Base-by-base conservation (phyloP, 2,113 vertebrate species). In the Ctenodactylus gundi region DNA sequence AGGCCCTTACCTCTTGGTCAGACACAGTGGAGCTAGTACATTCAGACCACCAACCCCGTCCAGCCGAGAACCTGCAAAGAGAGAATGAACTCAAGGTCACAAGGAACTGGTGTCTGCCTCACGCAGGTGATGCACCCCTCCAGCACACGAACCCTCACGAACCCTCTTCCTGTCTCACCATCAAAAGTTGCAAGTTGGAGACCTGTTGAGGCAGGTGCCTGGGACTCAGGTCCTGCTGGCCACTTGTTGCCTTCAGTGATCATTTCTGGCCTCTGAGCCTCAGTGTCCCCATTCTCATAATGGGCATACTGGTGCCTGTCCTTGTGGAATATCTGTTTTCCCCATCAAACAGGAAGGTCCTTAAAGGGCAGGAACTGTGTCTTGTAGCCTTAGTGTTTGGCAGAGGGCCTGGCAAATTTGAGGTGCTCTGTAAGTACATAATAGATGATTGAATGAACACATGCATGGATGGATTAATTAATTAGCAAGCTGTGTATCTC, bases 41-140 rank as follows among this genome's bases (percentile, higher is more conserved):
- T 97, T 97, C 97, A 98, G 96, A 96, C 97, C 96, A 93, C 97
- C 97, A 97, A 96, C 96, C 97, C 41, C 41, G 96, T 97, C 97
- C 97, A 98, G 96, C 70, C 15, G 96, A 97, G 97, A 96, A 97
- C 97, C 97, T 98, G 64, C 36, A 58, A 60, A 72, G 15, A 88
- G 78, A 75, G 44, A 68, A 62, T 4, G 60, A 64, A 9, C 58
- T 96, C 89, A 95, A 53, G 27, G 20, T 49, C 25, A 65, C 3
- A 3, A 64, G 15, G 53, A 36, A 68, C 1, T n/a, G 8, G 0
- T 49, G 49, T 53, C 84, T 2, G 12, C 31, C 36, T 55, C 11
- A 0, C 29, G 70, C 14, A n/a, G 73, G 53, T 4, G 62, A 36
- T 3, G 25, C 62, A 4, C 14, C 25, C 44, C 51, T 80, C 2